These are phyloP conservation scores for Falco punctatus DNA, from an alignment of 2,113 vertebrate genomes.

Conservation along the genomic window DNA sequence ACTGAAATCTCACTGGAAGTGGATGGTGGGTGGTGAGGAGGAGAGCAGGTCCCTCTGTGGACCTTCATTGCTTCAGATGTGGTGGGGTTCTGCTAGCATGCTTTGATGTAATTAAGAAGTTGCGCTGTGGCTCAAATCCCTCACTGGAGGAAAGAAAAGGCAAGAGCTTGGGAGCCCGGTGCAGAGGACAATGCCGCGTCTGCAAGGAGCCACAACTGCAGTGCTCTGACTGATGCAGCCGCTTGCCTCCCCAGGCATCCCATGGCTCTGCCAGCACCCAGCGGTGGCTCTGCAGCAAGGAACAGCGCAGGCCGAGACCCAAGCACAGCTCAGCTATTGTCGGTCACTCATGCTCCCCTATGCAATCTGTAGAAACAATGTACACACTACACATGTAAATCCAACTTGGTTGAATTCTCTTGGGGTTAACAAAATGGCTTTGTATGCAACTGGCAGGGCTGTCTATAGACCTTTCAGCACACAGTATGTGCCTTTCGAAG, in stretches of 20 bases:
- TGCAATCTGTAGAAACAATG: not conserved
- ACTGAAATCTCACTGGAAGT: not conserved
- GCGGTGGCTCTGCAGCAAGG: not conserved
- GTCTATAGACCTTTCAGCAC: not conserved
- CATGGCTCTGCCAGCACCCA: fast-evolving
- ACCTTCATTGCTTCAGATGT: not conserved
- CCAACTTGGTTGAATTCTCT: not conserved
- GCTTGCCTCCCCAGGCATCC: too few relatives aligned
- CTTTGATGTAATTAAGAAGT: not conserved
- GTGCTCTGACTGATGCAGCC: not conserved
- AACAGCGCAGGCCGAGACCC: not conserved
- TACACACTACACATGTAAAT: not conserved
- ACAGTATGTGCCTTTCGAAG: not conserved
- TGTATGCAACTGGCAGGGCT: not conserved
- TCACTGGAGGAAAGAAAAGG: not conserved
- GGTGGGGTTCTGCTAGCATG: not conserved
- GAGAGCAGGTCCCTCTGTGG: not conserved
- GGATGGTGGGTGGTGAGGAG: fast-evolving
- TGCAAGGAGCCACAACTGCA: too few relatives aligned
- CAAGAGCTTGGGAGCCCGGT: too few relatives aligned
- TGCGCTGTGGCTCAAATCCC: not conserved
- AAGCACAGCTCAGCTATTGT: not conserved
- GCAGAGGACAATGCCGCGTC: too few relatives aligned
- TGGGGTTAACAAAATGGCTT: not conserved
- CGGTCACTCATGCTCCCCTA: not conserved